Conservation (phyloP, 2,888 invertebrate genomes). For the Agrotis segetum region DNA sequence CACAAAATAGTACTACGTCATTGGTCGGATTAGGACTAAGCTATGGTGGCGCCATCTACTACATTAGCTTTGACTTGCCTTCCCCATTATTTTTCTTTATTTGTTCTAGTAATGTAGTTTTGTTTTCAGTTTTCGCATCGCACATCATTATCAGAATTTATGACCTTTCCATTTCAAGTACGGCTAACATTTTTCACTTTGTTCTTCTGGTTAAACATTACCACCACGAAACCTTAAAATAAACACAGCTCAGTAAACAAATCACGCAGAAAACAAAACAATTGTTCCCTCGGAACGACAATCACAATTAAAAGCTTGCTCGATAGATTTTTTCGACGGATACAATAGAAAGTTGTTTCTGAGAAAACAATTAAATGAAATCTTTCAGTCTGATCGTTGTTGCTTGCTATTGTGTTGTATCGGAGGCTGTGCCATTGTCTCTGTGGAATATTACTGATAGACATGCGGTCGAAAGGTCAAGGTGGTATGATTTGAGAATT, state of each 20-base stretch:
- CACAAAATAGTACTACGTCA: too few species aligned
- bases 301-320: slow-evolving; percentile 52
- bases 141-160: too few species aligned
- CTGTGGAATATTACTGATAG: slow-evolving; percentile 28
- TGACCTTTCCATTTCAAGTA: too few species aligned
- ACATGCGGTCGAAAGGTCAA: slow-evolving; percentile 12
- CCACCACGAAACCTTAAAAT: slow-evolving; percentile 6
- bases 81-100: too few species aligned
- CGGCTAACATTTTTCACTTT: too few species aligned
- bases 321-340: slow-evolving; percentile 39
- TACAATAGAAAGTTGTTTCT: slow-evolving; percentile 44
- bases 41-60: too few species aligned
- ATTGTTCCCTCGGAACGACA: slow-evolving; percentile 24
- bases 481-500: background rate
- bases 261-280: slow-evolving; percentile 32
- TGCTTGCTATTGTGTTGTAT: slow-evolving; percentile 37
- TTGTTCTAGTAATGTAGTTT: too few species aligned
- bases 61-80: too few species aligned
- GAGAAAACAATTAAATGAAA: slow-evolving; percentile 61
- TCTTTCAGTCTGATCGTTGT: slow-evolving; percentile 35
- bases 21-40: too few species aligned
- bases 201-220: background rate
- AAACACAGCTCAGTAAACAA: slow-evolving; percentile 28
- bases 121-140: too few species aligned
- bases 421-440: slow-evolving; percentile 42